Conservation (phyloP, 2,113 vertebrate genomes). For the Damaliscus lunatus region DNA sequence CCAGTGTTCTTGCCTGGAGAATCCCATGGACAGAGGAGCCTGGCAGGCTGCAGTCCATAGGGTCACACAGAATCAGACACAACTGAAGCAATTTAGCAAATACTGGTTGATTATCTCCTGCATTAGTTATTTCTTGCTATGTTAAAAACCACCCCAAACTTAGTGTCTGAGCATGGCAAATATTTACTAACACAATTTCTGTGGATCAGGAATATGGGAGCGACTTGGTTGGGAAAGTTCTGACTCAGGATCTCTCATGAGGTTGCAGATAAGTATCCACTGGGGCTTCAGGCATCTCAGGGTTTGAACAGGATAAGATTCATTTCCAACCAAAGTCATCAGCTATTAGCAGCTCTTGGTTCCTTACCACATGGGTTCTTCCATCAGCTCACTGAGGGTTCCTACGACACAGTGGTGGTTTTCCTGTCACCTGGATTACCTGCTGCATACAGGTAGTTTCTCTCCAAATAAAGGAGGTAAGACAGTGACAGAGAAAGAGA, state of each 20-base stretch:
- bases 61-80: not conserved
- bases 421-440: too few species aligned
- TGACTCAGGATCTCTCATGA: not conserved
- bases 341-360: too few species aligned
- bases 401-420: accelerated
- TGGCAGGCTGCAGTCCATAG: not conserved
- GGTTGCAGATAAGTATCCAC: not conserved
- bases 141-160: not conserved
- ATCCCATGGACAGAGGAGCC: not conserved
- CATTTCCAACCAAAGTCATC: not conserved
- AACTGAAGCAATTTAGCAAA: accelerated
- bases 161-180: not conserved
- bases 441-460: not conserved
- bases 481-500: not conserved
- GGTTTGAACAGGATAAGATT: not conserved
- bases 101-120: not conserved
- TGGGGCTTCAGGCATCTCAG: not conserved
- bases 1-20: not conserved
- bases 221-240: not conserved
- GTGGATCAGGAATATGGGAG: not conserved
- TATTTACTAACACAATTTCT: not conserved
- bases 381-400: too few species aligned
- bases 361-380: not conserved
- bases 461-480: not conserved
- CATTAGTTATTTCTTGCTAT: not conserved